These are phyloP conservation scores for Arctia plantaginis DNA, from an alignment of 2,888 invertebrate species.

Conservation along the genomic window DNA sequence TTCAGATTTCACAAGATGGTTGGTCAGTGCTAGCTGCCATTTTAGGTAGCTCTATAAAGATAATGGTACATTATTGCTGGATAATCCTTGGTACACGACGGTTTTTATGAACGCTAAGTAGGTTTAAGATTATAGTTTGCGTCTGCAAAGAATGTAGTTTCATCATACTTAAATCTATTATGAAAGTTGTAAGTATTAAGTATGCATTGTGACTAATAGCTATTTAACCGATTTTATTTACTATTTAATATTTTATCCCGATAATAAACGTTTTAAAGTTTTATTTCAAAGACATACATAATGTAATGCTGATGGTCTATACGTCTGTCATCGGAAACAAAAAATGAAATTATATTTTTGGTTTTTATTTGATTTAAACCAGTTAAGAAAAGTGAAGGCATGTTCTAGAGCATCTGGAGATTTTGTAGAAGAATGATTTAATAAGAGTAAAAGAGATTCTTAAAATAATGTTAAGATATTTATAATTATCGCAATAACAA, in stretches of 20 bases:
- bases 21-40: conserved; percentile 33
- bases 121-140: conserved; percentile 31
- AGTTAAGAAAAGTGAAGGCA: too few relatives aligned
- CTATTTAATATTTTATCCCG: background rate
- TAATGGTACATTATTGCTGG: conserved; percentile 36
- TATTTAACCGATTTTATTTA: background rate
- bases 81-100: conserved; percentile 47
- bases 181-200: conserved; percentile 3
- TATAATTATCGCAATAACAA: background rate
- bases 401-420: too few relatives aligned
- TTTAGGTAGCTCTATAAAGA: conserved; percentile 37
- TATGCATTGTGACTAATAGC: background rate
- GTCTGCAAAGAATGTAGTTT: conserved; percentile 13
- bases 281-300: background rate
- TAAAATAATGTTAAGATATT: too few relatives aligned
- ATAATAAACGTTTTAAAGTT: background rate
- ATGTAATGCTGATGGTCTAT: background rate
- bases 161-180: conserved; percentile 7
- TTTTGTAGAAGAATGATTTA: too few relatives aligned
- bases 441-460: too few relatives aligned
- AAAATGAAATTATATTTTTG: too few relatives aligned
- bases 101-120: conserved; percentile 40
- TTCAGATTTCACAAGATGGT: conserved; percentile 37
- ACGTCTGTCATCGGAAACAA: background rate
- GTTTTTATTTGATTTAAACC: too few relatives aligned